Evolutionary conservation across 2,113 vertebrate genomes (phyloP).

Genomic region (Microcebus lehilahytsara): DNA sequence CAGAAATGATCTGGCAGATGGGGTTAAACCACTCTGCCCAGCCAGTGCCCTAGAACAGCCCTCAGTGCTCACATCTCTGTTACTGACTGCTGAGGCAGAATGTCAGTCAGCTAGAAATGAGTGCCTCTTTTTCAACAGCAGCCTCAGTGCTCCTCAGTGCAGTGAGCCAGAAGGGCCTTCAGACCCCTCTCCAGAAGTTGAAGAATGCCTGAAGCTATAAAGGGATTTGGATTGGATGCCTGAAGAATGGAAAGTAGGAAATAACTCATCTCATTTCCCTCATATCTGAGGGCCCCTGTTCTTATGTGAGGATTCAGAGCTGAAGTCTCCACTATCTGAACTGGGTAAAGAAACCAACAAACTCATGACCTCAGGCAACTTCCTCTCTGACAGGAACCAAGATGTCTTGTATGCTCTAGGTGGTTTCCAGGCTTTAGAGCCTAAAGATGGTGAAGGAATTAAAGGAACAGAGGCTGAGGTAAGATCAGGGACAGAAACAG

Average conservation of each 20-base stretch:
- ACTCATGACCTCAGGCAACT: constrained; percentile 75
- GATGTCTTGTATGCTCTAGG: constrained; percentile 79
- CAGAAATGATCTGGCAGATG: constrained; percentile 27
- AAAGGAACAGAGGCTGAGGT: constrained; percentile 80
- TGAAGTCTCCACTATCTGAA: constrained; percentile 77
- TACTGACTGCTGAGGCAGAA: neutral
- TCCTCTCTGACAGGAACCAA: constrained; percentile 77
- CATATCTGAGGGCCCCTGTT: constrained; percentile 84
- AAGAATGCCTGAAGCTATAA: constrained; percentile 11
- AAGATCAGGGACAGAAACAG: neutral
- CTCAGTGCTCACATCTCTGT: constrained; percentile 73
- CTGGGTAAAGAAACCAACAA: constrained; percentile 76
- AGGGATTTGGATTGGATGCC: constrained; percentile 51
- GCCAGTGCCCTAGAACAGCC: constrained; percentile 40
- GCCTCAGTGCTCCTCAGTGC: neutral
- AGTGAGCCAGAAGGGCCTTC: neutral
- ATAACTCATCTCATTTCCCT: constrained; percentile 49
- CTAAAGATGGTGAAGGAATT: constrained; percentile 74
- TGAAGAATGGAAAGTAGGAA: constrained; percentile 64
- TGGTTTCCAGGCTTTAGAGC: neutral
- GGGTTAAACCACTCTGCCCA: neutral
- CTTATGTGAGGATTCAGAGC: constrained; percentile 86
- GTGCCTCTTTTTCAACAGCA: neutral
- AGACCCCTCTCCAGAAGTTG: neutral
- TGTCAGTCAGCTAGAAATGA: neutral